These are phyloP conservation scores for Okapia johnstoni DNA, from an alignment of 2,113 vertebrate species.

Conservation along the genomic window DNA sequence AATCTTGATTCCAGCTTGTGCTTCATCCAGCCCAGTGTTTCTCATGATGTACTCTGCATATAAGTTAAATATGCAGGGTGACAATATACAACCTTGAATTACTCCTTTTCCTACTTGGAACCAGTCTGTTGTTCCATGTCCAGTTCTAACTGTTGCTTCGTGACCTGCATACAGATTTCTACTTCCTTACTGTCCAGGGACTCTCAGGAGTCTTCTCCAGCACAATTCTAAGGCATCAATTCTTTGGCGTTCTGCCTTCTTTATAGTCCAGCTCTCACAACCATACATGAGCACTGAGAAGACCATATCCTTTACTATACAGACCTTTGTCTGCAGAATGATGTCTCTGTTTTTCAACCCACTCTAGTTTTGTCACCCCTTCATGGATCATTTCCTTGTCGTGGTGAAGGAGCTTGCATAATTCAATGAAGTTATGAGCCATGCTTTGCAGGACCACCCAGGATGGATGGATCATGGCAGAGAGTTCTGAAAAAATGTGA, in stretches of 20 bases:
- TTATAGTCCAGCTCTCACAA: background rate
- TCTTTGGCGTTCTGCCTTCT: background rate
- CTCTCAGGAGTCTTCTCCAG: background rate
- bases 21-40: too few relatives aligned
- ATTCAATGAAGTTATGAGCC: background rate
- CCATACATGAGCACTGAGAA: background rate
- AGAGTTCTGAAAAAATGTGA: background rate
- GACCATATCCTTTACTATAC: background rate
- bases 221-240: background rate
- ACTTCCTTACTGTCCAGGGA: background rate
- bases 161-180: too few relatives aligned
- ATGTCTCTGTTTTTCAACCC: background rate
- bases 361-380: background rate
- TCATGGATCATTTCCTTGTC: too few relatives aligned
- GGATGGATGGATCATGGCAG: background rate
- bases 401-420: background rate
- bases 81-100: background rate
- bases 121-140: too few relatives aligned
- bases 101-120: too few relatives aligned
- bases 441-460: background rate
- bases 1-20: too few relatives aligned
- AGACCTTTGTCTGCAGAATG: background rate
- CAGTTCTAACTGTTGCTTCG: too few relatives aligned
- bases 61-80: background rate
- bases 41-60: background rate